phyloP scores from a whole-genome alignment of 2,797 vertebrate species.

The Sebastes vulpes region DNA sequence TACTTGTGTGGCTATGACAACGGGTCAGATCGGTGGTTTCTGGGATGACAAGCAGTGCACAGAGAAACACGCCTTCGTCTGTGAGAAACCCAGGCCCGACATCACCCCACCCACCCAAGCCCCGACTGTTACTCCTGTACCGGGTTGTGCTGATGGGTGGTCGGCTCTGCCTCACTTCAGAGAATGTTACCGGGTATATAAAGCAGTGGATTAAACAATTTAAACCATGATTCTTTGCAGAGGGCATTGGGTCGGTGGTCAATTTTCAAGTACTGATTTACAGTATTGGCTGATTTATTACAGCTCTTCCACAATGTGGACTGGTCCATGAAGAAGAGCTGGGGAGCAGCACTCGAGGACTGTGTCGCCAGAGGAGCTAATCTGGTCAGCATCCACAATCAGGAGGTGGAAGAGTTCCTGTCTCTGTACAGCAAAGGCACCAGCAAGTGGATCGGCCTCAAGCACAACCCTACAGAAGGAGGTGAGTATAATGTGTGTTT shows the following conservation, averaged over 20 bases:
- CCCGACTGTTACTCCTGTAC: conserved; percentile 73
- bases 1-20: conserved; percentile 85
- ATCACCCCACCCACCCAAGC: conserved; percentile 81
- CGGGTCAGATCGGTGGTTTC: conserved; percentile 81
- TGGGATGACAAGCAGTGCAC: conserved; percentile 85
- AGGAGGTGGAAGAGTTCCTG: conserved; percentile 83
- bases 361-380: conserved; percentile 78
- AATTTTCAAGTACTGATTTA: not conserved
- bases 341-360: conserved; percentile 80
- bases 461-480: conserved; percentile 77
- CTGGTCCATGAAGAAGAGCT: conserved; percentile 83
- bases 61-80: conserved; percentile 76
- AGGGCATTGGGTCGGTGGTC: not conserved
- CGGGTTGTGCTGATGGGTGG: conserved; percentile 75
- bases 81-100: conserved; percentile 82
- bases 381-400: conserved; percentile 85
- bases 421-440: conserved; percentile 75
- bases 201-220: not conserved
- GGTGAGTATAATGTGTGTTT: conserved; percentile 58
- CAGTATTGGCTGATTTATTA: not conserved
- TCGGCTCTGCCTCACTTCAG: conserved; percentile 71
- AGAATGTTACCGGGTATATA: conserved; percentile 83
- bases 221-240: not conserved
- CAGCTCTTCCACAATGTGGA: conserved; percentile 85
- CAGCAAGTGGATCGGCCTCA: conserved; percentile 87